A percentile compares a stretch with the other conserved stretches of the same genome.
phyloP scores from a whole-genome alignment of 2,888 invertebrate species.

The Vanessa cardui region DNA sequence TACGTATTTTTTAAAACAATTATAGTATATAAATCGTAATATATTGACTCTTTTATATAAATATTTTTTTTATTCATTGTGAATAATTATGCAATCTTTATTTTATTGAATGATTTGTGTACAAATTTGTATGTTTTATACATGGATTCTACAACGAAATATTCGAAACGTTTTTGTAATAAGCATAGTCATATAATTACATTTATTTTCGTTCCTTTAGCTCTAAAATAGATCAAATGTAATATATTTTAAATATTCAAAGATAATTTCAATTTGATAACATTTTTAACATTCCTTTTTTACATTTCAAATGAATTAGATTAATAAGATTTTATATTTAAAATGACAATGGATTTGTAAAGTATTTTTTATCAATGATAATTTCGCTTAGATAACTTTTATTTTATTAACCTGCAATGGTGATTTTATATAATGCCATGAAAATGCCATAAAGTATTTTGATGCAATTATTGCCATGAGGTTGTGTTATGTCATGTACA shows the following conservation, averaged over 20 bases:
- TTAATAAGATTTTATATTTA: constrained; percentile 11
- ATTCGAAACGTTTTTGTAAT: background rate
- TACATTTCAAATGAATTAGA: constrained; percentile 20
- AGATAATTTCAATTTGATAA: constrained; percentile 41
- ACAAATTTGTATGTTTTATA: background rate
- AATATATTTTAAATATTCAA: constrained; percentile 13
- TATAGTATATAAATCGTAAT: background rate
- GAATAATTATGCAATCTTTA: background rate
- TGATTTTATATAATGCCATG: constrained; percentile 49
- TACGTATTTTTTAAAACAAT: background rate
- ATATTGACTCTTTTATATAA: background rate
- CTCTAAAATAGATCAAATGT: constrained; percentile 32
- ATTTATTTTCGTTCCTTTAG: constrained; percentile 19
- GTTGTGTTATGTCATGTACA: constrained; percentile 78
- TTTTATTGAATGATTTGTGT: background rate
- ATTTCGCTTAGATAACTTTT: constrained; percentile 5
- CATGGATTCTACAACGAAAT: background rate
- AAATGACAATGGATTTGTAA: constrained; percentile 12
- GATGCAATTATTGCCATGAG: constrained; percentile 68
- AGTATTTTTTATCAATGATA: constrained; percentile 6
- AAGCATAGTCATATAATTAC: background rate
- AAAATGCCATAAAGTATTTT: constrained; percentile 67
- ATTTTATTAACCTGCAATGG: constrained; percentile 38
- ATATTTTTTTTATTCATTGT: background rate
- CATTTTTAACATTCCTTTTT: constrained; percentile 68